phyloP scores from a whole-genome alignment of 2,113 vertebrate species.

The Lota lota region DNA sequence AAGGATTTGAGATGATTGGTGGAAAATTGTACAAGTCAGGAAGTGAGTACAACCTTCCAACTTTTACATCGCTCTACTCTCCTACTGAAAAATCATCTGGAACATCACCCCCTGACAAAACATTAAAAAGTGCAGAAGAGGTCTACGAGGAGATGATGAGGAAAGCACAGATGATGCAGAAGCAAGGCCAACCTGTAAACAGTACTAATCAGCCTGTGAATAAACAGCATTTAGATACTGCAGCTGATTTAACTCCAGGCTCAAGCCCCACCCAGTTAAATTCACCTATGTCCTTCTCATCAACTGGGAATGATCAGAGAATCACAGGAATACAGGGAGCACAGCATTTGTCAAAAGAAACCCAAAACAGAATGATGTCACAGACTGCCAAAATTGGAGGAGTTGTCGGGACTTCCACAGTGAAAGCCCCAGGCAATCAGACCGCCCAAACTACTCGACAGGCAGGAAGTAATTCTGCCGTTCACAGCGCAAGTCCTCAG shows the following conservation, averaged over 20 bases:
- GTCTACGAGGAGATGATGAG: slow-evolving; percentile 99
- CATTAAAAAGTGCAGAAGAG: slow-evolving; percentile 95
- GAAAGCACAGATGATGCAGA: slow-evolving; percentile 93
- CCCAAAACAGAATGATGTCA: slow-evolving; percentile 79
- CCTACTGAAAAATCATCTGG: slow-evolving; percentile 83
- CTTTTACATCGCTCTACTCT: slow-evolving; percentile 96
- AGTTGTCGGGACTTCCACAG: slow-evolving; percentile 67
- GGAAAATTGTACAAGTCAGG: slow-evolving; percentile 92
- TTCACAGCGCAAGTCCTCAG: slow-evolving; percentile 48
- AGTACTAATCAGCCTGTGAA: slow-evolving; percentile 65
- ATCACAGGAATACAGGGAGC: slow-evolving; percentile 85
- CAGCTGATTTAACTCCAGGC: slow-evolving; percentile 86
- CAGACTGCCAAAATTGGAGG: slow-evolving; percentile 77
- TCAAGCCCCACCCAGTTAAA: slow-evolving; percentile 92
- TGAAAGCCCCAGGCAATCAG: slow-evolving; percentile 58
- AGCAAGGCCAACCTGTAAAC: slow-evolving; percentile 61
- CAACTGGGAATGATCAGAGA: slow-evolving; percentile 70
- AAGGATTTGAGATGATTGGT: slow-evolving; percentile 85
- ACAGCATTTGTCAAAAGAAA: slow-evolving; percentile 90
- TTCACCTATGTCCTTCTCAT: slow-evolving; percentile 84
- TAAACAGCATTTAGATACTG: slow-evolving; percentile 84
- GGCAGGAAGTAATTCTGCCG: slow-evolving; percentile 29
- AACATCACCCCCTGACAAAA: slow-evolving; percentile 76
- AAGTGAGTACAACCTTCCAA: slow-evolving; percentile 95
- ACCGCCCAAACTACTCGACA: slow-evolving; percentile 47